Base-by-base conservation (phyloP, 2,888 invertebrate species). In the Miltochrista miniata region DNA sequence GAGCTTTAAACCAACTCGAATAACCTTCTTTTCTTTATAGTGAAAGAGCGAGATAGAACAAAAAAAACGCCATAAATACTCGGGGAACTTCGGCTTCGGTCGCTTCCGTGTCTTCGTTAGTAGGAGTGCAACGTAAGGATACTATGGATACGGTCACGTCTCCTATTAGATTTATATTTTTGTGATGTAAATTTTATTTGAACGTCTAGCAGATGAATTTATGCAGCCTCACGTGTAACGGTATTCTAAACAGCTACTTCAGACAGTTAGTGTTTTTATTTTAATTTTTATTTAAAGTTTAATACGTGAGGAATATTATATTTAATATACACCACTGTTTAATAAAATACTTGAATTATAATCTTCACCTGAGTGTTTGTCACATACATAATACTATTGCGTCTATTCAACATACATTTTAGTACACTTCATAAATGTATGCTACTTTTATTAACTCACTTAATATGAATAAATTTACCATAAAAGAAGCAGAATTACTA, bases 51-150 rank as follows among this genome's bases (percentile, higher is more conserved):
- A 81, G 89, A 90, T 63, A 55, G 79, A 75, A 65, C 61, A 77
- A 82, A 85, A 37, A 85, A 85, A 82, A 38, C 80, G 82, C 83
- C 83, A 83, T 83, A 75, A 81, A 75, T 76, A 76, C 84, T 90
- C 90, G 90, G 83, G 45, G 56, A 59, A 61, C 68, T 65, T 88
- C 90, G 90, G 82, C 59, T 65, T 88, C 90, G 90, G 82, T 59
- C 59, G 50, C 62, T 79, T 82, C 78, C 88, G 89, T 76, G 55
- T 63, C 63, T 72, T 65, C 71, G 81, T 69, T 74, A 74, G 70
- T 71, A 68, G n/a, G 74, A 73, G 74, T 76, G 73, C 70, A 60
- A 61, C 57, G 79, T 58, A 67, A 70, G 77, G 48, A 70, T 73
- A 71, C 51, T 69, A 63, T 80, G 82, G 81, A 78, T 63, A 58